Evolutionary conservation across 2,888 invertebrate species (phyloP).

Genomic region (Malthinus flaveolus): DNA sequence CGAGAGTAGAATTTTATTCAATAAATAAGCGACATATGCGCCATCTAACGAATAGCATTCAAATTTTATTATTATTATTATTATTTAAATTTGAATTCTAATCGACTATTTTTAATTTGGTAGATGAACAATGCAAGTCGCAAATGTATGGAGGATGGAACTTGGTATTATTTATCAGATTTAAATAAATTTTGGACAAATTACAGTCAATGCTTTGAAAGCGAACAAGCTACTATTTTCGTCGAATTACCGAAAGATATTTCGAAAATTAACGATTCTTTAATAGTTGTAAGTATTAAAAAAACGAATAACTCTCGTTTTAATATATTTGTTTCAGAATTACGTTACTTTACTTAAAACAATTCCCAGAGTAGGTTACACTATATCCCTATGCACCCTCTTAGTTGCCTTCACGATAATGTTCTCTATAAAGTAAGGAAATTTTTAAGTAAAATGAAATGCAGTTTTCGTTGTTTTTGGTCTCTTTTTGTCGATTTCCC

Average conservation of each 20-base stretch:
- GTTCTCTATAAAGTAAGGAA: slow-evolving; percentile 61
- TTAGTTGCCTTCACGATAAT: slow-evolving; percentile 61
- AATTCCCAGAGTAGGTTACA: slow-evolving; percentile 61
- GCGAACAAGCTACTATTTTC: slow-evolving; percentile 50
- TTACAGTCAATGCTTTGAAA: slow-evolving; percentile 56
- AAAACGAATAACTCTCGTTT: not conserved
- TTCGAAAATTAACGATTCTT: slow-evolving; percentile 15
- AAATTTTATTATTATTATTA: too few species aligned
- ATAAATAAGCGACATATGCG: too few species aligned
- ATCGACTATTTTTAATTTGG: slow-evolving; percentile 12
- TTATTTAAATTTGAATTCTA: not conserved
- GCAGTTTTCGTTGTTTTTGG: not conserved
- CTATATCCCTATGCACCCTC: slow-evolving; percentile 59
- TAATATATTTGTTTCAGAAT: slow-evolving; percentile 49
- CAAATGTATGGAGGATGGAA: slow-evolving; percentile 55
- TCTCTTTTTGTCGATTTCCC: too few species aligned
- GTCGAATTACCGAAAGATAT: slow-evolving; percentile 40
- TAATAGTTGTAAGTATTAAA: slow-evolving; percentile 5
- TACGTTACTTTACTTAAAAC: slow-evolving; percentile 58
- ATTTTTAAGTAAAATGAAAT: not conserved
- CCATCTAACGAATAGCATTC: too few species aligned
- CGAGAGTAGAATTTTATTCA: too few species aligned
- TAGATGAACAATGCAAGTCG: slow-evolving; percentile 53
- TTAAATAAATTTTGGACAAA: slow-evolving; percentile 57
- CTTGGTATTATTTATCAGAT: slow-evolving; percentile 55